Conservation (phyloP, 2,113 vertebrate species). For the Litocranius walleri region DNA sequence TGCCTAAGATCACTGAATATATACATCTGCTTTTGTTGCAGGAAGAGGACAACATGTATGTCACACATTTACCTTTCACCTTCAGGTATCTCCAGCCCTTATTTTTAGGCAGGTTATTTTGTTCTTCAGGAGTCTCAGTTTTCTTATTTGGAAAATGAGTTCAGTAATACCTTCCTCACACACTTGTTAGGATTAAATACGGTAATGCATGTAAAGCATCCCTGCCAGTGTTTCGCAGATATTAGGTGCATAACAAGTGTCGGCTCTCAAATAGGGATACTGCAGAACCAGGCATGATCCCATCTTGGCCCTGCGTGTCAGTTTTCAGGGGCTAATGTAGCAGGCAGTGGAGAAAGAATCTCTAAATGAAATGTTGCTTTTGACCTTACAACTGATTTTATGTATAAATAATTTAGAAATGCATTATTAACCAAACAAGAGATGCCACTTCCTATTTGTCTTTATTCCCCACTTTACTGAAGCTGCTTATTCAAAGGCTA, state of each 20-base stretch:
- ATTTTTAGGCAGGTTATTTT: not conserved
- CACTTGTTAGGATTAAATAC: not conserved
- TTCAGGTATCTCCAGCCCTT: not conserved
- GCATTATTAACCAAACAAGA: not conserved
- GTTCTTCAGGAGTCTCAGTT: not conserved
- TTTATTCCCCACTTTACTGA: not conserved
- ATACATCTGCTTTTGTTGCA: not conserved
- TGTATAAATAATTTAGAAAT: conserved; percentile 1
- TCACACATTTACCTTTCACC: not conserved
- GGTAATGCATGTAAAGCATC: not conserved
- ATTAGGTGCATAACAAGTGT: not conserved
- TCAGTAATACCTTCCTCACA: not conserved
- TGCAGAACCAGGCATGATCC: not conserved
- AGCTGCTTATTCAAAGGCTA: not conserved
- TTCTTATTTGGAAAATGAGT: not conserved
- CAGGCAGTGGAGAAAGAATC: not conserved
- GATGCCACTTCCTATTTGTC: not conserved
- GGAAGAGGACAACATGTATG: not conserved
- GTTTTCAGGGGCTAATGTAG: not conserved
- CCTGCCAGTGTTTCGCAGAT: not conserved
- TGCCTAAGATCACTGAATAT: not conserved
- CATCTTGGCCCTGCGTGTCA: not conserved
- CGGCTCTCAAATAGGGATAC: not conserved
- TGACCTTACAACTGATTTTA: not conserved
- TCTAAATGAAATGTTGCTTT: not conserved